Base-by-base conservation (phyloP, 2,888 invertebrate species). In the Diadegma fenestrale region DNA sequence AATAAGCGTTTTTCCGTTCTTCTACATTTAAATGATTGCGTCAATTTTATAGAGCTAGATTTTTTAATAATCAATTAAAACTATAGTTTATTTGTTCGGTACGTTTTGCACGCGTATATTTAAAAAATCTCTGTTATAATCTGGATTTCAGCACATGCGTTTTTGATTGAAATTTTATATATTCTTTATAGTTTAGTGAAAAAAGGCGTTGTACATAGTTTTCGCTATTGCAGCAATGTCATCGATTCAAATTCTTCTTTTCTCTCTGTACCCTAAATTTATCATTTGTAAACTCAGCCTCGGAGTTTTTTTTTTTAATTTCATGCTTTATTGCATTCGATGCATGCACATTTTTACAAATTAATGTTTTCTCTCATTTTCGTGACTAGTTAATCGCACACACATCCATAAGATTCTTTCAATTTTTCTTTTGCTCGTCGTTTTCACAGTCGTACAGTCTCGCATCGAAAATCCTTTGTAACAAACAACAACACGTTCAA, bases 401-500 rank as follows among this genome's bases (percentile, higher is more conserved):
- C 73, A 63, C 63, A 75, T 7, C 1, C 71, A 37, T 19, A 14
- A 37, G 14, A 33, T 8, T 41, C 1, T 19, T 14, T 14, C 17
- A n/a, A 12, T 37, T 19, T 26, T 33, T 37, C 19, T 37, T 66
- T 72, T 43, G 73, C 61, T 81, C 33, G 48, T 75, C 41, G 17
- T 51, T 37, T 75, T 37, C 45, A 43, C 33, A 51, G 58, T 48
- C 64, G 6, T 45, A 33, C 80, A 80, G 72, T 76, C 76, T 80
- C 54, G 63, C 61, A 66, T 73, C 51, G 22, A 80, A 71, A 80
- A 77, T 69, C 73, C 77, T 87, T 84, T 85, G 88, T 89, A 90
- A 90, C 87, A 89, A 88, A 90, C 88, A 91, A 90, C 85, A 90
- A 90, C 89, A 89, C 85, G 85, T 89, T 89, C 88, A 87, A 89